Base-by-base conservation (phyloP, 2,888 invertebrate genomes). In the Lasioglossum marginatum region DNA sequence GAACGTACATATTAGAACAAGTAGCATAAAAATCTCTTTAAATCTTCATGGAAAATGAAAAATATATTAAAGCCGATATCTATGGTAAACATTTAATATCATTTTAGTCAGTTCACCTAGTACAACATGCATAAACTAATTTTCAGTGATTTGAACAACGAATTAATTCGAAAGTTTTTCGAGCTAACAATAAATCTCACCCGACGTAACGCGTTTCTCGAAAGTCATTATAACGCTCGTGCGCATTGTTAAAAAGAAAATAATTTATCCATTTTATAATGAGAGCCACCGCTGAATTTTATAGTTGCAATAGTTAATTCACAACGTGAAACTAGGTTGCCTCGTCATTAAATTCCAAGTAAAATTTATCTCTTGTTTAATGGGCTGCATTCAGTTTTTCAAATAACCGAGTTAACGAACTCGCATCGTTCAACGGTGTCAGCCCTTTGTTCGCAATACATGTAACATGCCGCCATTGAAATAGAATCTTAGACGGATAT, bases 271-370 rank as follows among this genome's bases (percentile, higher is more conserved):
- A 3, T n/a, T 66, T 77, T 31, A 34, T 45, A 45, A 66, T n/a
- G 76, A 19, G 76, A 4, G 4, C 2, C 6, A 14, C 16, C 34
- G 40, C 6, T 34, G 14, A 8, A 43, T 45, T 12, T 31, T 12
- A 14, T 76, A 63, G 27, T n/a, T 66, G 14, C 12, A 23, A 12
- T 4, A n/a, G 2, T 52, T 76, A 14, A 23, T 37, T 52, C n/a
- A 1, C 8, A n/a, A 10, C 10, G 23, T 40, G 2, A n/a, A 40
- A 57, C 4, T 4, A 4, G 0, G 16, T 60, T 34, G 16, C 8
- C 1, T 23, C 27, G 5, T 77, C 27, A 60, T 70, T 78, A 34
- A 57, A 70, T 77, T 57, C 70, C 4, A 8, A 81, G 37, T 12
- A 63, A 63, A 48, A 77, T 45, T 79, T 68, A 16, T 23, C 10